These are phyloP conservation scores for Phylloscopus collybita DNA, from an alignment of 2,797 vertebrate species.

Conservation along the genomic window DNA sequence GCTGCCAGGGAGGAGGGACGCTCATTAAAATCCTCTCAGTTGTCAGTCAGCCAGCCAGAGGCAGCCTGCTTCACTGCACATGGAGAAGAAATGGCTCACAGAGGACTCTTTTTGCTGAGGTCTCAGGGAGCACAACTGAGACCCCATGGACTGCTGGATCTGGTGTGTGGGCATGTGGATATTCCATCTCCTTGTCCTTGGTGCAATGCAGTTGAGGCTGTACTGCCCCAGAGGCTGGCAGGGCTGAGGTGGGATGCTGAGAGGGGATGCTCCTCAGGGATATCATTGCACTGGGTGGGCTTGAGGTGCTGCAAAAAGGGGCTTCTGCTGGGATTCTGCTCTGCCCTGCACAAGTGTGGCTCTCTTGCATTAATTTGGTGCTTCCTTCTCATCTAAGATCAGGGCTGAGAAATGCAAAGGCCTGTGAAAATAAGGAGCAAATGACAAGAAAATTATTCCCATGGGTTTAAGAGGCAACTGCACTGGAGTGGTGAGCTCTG, in stretches of 20 bases:
- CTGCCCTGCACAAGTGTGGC: not conserved
- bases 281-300: too few relatives aligned
- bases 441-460: not conserved
- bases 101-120: not conserved
- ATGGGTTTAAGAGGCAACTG: not conserved
- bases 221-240: not conserved
- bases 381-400: not conserved
- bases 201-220: rapidly evolving
- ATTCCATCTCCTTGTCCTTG: not conserved
- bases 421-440: not conserved
- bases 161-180: not conserved
- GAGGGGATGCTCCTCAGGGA: rapidly evolving
- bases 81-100: not conserved
- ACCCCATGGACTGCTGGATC: not conserved
- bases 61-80: rapidly evolving
- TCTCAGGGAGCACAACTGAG: not conserved
- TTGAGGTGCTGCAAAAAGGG: not conserved
- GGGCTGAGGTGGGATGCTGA: rapidly evolving
- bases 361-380: not conserved
- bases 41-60: not conserved
- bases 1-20: not conserved
- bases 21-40: not conserved
- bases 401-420: not conserved
- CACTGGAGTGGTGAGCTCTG: rapidly evolving
- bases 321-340: not conserved